Evolutionary conservation across 2,888 invertebrate species (phyloP).

Genomic region (Nysson spinosus): DNA sequence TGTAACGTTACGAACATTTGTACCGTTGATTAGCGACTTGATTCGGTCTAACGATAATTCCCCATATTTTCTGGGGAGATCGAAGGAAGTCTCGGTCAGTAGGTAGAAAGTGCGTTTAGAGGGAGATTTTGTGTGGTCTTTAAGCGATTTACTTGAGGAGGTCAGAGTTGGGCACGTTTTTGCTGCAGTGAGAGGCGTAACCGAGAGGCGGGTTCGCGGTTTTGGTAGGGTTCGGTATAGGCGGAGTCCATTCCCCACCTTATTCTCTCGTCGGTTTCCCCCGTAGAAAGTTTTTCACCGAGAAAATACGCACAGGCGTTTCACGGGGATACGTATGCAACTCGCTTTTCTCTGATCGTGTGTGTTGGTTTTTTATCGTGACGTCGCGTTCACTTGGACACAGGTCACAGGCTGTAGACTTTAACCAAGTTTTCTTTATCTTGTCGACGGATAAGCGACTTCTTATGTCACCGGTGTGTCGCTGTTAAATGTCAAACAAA

Average conservation of each 20-base stretch:
- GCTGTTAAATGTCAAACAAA: not conserved
- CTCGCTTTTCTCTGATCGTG: slow-evolving; percentile 1
- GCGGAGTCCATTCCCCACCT: slow-evolving; percentile 60
- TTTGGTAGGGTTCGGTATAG: slow-evolving; percentile 49
- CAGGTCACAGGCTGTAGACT: slow-evolving; percentile 31
- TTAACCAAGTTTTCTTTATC: slow-evolving; percentile 28
- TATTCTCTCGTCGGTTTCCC: slow-evolving; percentile 26
- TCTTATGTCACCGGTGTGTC: too few species aligned
- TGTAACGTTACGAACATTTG: too few species aligned
- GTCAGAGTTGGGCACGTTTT: slow-evolving; percentile 45
- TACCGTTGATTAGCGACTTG: too few species aligned
- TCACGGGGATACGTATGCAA: not conserved
- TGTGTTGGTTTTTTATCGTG: slow-evolving; percentile 22
- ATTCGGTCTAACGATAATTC: too few species aligned
- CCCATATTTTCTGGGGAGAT: not conserved
- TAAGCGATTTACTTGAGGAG: slow-evolving; percentile 48
- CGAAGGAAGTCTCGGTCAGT: slow-evolving; percentile 58
- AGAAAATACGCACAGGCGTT: slow-evolving; percentile 24
- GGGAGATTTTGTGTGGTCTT: slow-evolving; percentile 55
- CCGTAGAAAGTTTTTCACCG: slow-evolving; percentile 13
- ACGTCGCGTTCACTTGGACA: slow-evolving; percentile 26
- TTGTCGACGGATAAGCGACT: slow-evolving; percentile 38
- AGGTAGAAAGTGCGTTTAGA: slow-evolving; percentile 51
- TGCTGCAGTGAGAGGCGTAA: slow-evolving; percentile 37
- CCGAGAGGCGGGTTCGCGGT: slow-evolving; percentile 39